Conservation (phyloP, 2,797 vertebrate species). For the Ciconia nigra region DNA sequence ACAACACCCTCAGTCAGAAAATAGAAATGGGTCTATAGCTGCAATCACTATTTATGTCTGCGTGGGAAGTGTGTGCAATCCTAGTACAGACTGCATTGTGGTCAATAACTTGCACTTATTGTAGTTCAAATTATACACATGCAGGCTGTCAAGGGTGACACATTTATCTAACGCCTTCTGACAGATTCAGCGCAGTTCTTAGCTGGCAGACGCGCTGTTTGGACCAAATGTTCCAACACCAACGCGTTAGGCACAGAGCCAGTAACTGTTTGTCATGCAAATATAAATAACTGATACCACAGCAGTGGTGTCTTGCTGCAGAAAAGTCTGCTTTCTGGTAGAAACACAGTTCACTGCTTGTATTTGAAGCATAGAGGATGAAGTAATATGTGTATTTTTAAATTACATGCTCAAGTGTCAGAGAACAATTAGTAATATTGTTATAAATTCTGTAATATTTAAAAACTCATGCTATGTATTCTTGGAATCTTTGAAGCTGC, state of each 20-base stretch:
- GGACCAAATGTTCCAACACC: constrained; percentile 79
- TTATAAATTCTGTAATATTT: neutral
- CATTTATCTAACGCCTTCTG: constrained; percentile 76
- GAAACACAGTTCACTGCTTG: neutral
- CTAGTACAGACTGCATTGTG: constrained; percentile 6
- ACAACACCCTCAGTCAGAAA: neutral
- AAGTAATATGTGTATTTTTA: neutral
- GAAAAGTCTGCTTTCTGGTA: neutral
- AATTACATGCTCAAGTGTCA: neutral
- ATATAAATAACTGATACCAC: constrained; percentile 73
- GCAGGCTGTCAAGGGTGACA: constrained; percentile 68
- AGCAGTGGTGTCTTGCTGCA: constrained; percentile 21
- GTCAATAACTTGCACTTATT: constrained; percentile 19
- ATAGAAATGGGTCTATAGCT: neutral
- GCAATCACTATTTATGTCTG: neutral
- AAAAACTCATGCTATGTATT: neutral
- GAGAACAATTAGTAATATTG: neutral
- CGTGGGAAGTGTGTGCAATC: neutral
- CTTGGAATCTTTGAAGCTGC: neutral
- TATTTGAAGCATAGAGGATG: neutral
- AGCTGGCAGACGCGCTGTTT: constrained; percentile 82
- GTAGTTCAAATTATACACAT: constrained; percentile 29
- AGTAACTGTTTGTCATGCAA: constrained; percentile 83
- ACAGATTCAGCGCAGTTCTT: constrained; percentile 82
- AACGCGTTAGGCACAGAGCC: constrained; percentile 76